These are phyloP conservation scores for Oligia strigilis DNA, from an alignment of 2,888 invertebrate species.

Conservation along the genomic window DNA sequence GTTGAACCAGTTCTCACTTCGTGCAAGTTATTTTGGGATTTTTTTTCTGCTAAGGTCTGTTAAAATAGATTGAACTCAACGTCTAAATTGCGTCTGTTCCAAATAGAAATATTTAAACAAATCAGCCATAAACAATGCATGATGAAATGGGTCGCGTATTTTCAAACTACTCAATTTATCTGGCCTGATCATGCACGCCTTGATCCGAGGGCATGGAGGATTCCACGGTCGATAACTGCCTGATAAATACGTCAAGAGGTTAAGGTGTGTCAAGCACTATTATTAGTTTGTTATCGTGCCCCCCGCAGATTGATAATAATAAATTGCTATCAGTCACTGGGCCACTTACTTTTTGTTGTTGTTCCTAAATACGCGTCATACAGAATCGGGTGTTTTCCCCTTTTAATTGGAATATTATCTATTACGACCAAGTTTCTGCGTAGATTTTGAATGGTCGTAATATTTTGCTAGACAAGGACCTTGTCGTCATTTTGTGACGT, in stretches of 20 bases:
- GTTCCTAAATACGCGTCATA: constrained; percentile 30
- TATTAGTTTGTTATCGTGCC: constrained; percentile 63
- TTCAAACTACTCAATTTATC: constrained; percentile 33
- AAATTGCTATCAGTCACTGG: constrained; percentile 54
- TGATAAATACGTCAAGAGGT: constrained; percentile 56
- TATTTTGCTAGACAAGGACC: background rate
- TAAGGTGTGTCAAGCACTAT: constrained; percentile 62
- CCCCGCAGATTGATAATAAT: constrained; percentile 63
- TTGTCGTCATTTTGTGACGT: background rate
- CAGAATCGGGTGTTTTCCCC: constrained; percentile 11
- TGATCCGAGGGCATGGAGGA: constrained; percentile 52
- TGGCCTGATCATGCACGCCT: constrained; percentile 29
- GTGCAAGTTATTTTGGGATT: background rate
- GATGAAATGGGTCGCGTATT: constrained; percentile 51
- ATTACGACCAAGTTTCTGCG: background rate
- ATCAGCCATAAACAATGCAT: constrained; percentile 29
- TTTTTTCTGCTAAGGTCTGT: background rate
- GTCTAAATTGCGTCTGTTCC: background rate
- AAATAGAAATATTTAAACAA: constrained; percentile 25
- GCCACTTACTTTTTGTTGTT: constrained; percentile 44
- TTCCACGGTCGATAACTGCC: constrained; percentile 57
- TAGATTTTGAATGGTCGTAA: constrained; percentile 8
- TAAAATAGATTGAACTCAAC: background rate
- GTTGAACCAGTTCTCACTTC: background rate
- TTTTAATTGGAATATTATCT: background rate